Conservation (phyloP, 1,140 invertebrate species). For the Maniola jurtina region DNA sequence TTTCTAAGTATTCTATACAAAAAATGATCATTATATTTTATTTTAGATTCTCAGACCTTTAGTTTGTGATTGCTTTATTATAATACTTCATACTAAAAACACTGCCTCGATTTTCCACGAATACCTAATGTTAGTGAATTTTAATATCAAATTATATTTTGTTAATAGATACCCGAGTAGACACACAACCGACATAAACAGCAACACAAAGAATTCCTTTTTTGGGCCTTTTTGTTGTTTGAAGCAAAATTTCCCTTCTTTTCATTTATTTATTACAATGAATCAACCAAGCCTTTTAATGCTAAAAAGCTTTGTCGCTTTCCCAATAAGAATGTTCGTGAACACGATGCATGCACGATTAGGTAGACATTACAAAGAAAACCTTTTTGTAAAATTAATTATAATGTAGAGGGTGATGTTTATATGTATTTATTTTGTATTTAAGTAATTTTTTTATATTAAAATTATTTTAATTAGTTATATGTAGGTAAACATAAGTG, state of each 20-base stretch:
- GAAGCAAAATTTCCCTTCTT: not conserved
- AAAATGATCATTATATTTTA: no score
- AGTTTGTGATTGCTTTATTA: no score
- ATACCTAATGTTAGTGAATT: no score
- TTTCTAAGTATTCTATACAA: no score
- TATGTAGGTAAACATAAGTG: no score
- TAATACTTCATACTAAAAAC: no score
- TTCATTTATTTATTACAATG: conserved; percentile 1
- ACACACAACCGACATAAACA: not conserved
- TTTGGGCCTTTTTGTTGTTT: not conserved
- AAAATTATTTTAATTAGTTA: no score
- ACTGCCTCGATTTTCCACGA: no score
- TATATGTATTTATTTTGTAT: no score
- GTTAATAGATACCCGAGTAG: not conserved
- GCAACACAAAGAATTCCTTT: not conserved
- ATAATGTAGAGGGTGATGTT: not conserved
- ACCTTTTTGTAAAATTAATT: not conserved
- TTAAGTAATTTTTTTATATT: no score
- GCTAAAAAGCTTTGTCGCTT: not conserved
- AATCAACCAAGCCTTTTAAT: not conserved
- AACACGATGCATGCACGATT: not conserved
- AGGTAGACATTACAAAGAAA: not conserved
- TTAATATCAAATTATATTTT: no score
- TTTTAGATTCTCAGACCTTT: no score
- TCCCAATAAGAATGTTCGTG: not conserved